phyloP scores from a whole-genome alignment of 2,113 vertebrate species.

The Xiphophorus hellerii region DNA sequence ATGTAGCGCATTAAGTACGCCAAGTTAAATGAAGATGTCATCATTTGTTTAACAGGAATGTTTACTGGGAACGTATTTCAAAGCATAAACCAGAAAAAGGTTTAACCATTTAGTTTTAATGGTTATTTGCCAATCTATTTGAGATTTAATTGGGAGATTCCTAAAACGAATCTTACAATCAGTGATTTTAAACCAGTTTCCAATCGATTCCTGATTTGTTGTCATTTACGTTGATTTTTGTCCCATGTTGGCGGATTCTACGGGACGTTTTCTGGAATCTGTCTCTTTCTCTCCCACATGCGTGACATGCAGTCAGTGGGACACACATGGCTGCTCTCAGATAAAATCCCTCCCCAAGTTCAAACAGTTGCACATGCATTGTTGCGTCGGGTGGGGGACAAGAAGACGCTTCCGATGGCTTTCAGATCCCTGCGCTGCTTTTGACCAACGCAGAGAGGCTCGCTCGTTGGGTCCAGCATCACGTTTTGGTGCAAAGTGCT shows the following conservation, averaged over 20 bases:
- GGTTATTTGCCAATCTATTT: neutral
- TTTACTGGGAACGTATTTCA: neutral
- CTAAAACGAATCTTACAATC: neutral
- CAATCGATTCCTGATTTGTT: slow-evolving; percentile 14
- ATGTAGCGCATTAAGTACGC: neutral
- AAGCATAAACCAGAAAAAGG: too few species aligned
- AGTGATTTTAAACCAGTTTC: neutral
- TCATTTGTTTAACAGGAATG: neutral
- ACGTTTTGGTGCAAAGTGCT: neutral
- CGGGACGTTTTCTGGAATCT: slow-evolving; percentile 57
- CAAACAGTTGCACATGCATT: slow-evolving; percentile 68
- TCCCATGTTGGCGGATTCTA: slow-evolving; percentile 52
- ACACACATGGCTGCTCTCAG: slow-evolving; percentile 65
- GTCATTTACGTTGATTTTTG: slow-evolving; percentile 48
- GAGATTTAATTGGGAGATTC: neutral
- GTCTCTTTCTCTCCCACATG: slow-evolving; percentile 17
- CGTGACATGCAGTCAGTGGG: slow-evolving; percentile 66
- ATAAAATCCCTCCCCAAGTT: slow-evolving; percentile 73
- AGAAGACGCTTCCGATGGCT: slow-evolving; percentile 71
- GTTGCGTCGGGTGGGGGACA: slow-evolving; percentile 56
- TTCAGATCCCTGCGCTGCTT: slow-evolving; percentile 65
- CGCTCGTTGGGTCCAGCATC: slow-evolving; percentile 12
- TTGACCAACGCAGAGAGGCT: slow-evolving; percentile 13
- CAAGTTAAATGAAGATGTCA: neutral
- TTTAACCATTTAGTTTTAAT: too few species aligned